These are phyloP conservation scores for Scaptodrosophila lebanonensis DNA, from an alignment of 1,140 invertebrate species.

Conservation along the genomic window DNA sequence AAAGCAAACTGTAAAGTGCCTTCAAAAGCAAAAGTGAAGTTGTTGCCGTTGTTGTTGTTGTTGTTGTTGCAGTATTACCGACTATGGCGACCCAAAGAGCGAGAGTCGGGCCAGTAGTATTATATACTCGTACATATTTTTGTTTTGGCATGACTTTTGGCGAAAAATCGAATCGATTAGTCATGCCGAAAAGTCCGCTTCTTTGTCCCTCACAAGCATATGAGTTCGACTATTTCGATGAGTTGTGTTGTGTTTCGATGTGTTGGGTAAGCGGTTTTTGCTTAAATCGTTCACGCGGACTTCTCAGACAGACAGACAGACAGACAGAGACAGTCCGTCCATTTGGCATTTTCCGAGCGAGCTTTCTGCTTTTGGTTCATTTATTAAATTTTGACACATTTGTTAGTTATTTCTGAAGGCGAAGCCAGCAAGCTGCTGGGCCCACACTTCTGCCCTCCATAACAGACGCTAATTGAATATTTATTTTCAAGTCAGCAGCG, in stretches of 20 bases:
- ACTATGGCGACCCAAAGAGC: too few species aligned
- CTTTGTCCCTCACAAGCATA: conserved; percentile 14
- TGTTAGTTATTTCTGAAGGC: not conserved
- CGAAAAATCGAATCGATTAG: conserved; percentile 73
- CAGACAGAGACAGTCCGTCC: conserved; percentile 54
- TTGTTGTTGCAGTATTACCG: conserved; percentile 3
- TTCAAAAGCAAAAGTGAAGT: conserved; percentile 1
- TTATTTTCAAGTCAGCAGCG: too few species aligned
- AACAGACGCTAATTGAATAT: not conserved
- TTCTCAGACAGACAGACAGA: conserved; percentile 47
- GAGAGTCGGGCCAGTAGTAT: not conserved
- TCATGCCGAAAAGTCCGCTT: conserved; percentile 63
- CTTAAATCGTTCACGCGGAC: conserved; percentile 8
- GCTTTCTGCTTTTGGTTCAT: conserved; percentile 58
- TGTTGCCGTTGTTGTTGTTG: conserved; percentile 29
- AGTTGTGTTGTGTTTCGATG: conserved; percentile 13
- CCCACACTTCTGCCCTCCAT: conserved; percentile 29
- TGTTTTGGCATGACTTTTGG: conserved; percentile 57
- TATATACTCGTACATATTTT: conserved; percentile 6
- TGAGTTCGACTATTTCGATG: conserved; percentile 23
- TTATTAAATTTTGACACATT: conserved; percentile 34
- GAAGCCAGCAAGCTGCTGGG: conserved; percentile 17
- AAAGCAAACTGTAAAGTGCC: too few species aligned
- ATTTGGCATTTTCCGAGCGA: conserved; percentile 68
- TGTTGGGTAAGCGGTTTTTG: too few species aligned